These are phyloP conservation scores for Megalops atlanticus DNA, from an alignment of 2,113 vertebrate genomes.

Conservation along the genomic window DNA sequence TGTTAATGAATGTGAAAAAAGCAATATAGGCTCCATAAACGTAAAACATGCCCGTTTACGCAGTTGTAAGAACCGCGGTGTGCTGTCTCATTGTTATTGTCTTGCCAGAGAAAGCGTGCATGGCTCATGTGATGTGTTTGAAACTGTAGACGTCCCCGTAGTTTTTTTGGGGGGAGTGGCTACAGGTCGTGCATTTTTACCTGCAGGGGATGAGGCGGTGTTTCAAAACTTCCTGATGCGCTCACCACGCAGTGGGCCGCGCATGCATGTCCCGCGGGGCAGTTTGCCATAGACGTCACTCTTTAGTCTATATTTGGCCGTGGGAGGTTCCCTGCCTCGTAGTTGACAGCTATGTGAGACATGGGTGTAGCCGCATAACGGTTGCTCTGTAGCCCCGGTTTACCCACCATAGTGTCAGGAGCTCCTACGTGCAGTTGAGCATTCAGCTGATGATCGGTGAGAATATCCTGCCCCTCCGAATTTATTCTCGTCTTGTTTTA, in stretches of 20 bases:
- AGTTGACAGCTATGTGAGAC: constrained; percentile 51
- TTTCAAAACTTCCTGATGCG: constrained; percentile 59
- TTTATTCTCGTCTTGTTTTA: not conserved
- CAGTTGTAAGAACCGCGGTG: not conserved
- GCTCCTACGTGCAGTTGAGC: not conserved
- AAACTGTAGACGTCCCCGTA: not conserved
- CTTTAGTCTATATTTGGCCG: constrained; percentile 69
- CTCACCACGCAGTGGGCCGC: constrained; percentile 57
- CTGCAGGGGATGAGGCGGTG: not conserved
- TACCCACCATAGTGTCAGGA: constrained; percentile 21
- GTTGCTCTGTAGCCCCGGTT: not conserved
- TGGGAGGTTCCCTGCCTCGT: constrained; percentile 62
- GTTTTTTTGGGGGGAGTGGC: constrained; percentile 3
- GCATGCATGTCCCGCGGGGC: constrained; percentile 63
- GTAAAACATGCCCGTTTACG: not conserved
- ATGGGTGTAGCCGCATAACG: constrained; percentile 56
- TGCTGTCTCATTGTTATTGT: not conserved
- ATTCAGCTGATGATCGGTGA: not conserved
- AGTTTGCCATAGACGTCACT: constrained; percentile 62
- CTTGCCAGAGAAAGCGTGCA: not conserved
- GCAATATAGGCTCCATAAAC: not conserved
- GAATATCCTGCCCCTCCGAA: not conserved
- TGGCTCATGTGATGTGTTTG: not conserved
- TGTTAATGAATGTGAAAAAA: not conserved
- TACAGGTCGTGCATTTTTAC: constrained; percentile 12